Evolutionary conservation across 2,797 vertebrate genomes (phyloP), one percentile per base, ranked within the genome.

Genomic region (Lates japonicus): DNA sequence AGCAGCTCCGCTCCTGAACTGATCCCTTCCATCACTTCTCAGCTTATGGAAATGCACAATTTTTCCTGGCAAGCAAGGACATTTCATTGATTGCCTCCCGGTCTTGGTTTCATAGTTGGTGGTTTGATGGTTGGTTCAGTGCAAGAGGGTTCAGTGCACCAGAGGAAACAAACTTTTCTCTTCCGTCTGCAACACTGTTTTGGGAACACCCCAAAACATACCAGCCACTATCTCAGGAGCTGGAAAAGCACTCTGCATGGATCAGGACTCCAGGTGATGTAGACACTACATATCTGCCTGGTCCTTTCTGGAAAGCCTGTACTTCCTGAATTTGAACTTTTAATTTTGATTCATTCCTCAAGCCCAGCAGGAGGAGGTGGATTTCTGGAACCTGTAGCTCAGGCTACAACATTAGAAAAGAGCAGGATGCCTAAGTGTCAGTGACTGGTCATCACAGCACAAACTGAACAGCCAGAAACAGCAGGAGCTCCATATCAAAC

Each of bases 141-240:
- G 25, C 25, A 29, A 44, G 68, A 64, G 37, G 82, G 19, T 60
- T 61, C 62, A 5, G 35, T 41, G 52, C 66, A 75, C 59, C 68
- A 51, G 41, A 74, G 71, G 77, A 77, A 83, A 41, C 62, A 74
- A 88, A 88, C 69, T 85, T 87, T 81, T 70, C 82, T 62, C n/a
- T 62, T 65, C 42, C 16, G 14, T 72, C 70, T 55, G 69, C 65
- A 78, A 13, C 61, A 16, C 55, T 16, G 58, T 58, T 52, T 29
- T 29, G 25, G 37, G 14, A 19, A 48, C 42, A 54, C 73, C 58
- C 4, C 7, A 37, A 41, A 74, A 66, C 62, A 20, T 3, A 44
- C 62, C 42, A 25, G 76, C 65, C 20, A 4, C 33, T 46, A 14
- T 55, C 39, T 66, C 44, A 57, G 60, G 42, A 78, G 41, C 29